These are phyloP conservation scores for Reinhardtius hippoglossoides DNA, from an alignment of 2,113 vertebrate species.

Conservation along the genomic window DNA sequence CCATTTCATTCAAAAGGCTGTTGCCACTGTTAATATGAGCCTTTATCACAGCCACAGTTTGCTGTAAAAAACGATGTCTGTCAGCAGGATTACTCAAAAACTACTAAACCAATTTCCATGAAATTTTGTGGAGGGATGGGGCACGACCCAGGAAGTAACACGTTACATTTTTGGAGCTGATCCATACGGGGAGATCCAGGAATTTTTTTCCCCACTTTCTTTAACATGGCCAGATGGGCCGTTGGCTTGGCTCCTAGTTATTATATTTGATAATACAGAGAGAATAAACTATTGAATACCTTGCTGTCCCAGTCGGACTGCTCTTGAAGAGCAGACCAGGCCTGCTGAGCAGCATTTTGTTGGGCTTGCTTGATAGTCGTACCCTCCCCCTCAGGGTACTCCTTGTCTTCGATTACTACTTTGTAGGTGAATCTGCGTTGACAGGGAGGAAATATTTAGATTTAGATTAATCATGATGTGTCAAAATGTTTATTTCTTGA, in stretches of 20 bases:
- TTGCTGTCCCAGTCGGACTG: constrained; percentile 58
- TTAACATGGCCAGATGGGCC: too few relatives aligned
- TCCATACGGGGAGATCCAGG: too few relatives aligned
- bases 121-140: too few relatives aligned
- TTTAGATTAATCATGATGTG: background rate
- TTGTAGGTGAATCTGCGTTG: constrained; percentile 71
- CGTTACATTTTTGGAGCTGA: too few relatives aligned
- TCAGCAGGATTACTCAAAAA: too few relatives aligned
- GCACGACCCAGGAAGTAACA: too few relatives aligned
- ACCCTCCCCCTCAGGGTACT: constrained; percentile 66
- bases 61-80: too few relatives aligned
- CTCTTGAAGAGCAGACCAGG: constrained; percentile 56
- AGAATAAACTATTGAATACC: constrained; percentile 49
- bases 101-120: too few relatives aligned
- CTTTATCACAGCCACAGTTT: too few relatives aligned
- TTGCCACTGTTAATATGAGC: background rate
- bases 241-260: too few relatives aligned
- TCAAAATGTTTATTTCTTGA: background rate
- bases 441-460: background rate
- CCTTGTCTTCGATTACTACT: constrained; percentile 37
- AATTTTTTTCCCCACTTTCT: too few relatives aligned
- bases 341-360: constrained; percentile 69
- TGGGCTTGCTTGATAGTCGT: constrained; percentile 56
- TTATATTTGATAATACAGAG: background rate
- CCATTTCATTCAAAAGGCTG: too few relatives aligned